Percentiles rank a stretch among this genome's conserved stretches.
These are phyloP conservation scores for Cremastinae sp. DNA, from an alignment of 2,888 invertebrate genomes.

Conservation along the genomic window DNA sequence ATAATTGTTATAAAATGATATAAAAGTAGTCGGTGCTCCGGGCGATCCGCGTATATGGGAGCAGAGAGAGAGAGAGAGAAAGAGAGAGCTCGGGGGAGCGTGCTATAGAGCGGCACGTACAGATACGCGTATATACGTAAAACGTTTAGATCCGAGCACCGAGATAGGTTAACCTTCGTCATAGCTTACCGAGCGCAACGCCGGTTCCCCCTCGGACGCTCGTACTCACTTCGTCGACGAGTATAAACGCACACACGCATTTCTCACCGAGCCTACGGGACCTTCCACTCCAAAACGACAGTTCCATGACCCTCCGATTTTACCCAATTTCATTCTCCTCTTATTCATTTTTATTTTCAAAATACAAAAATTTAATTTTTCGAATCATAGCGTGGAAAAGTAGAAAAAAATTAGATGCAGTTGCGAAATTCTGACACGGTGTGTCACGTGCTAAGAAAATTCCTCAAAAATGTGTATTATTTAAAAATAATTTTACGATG, in stretches of 20 bases:
- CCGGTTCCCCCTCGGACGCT: slow-evolving; percentile 70
- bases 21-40: slow-evolving; percentile 25
- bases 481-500: too few species aligned
- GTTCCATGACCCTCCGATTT: background rate
- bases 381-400: too few species aligned
- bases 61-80: too few species aligned
- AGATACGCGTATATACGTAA: slow-evolving; percentile 67
- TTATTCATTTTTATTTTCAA: background rate
- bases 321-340: background rate
- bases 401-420: too few species aligned
- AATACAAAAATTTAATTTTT: too few species aligned
- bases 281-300: slow-evolving; percentile 12
- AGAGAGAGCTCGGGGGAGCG: slow-evolving; percentile 6
- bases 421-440: too few species aligned
- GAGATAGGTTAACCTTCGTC: slow-evolving; percentile 79
- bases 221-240: slow-evolving; percentile 65
- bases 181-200: slow-evolving; percentile 78
- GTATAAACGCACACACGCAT: slow-evolving; percentile 58
- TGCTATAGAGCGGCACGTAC: slow-evolving; percentile 43
- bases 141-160: slow-evolving; percentile 76
- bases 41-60: slow-evolving; percentile 7
- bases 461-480: too few species aligned
- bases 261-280: slow-evolving; percentile 24
- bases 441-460: too few species aligned
- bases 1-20: slow-evolving; percentile 46